Base-by-base conservation (phyloP, 2,888 invertebrate genomes). In the Drosophila formosana region DNA sequence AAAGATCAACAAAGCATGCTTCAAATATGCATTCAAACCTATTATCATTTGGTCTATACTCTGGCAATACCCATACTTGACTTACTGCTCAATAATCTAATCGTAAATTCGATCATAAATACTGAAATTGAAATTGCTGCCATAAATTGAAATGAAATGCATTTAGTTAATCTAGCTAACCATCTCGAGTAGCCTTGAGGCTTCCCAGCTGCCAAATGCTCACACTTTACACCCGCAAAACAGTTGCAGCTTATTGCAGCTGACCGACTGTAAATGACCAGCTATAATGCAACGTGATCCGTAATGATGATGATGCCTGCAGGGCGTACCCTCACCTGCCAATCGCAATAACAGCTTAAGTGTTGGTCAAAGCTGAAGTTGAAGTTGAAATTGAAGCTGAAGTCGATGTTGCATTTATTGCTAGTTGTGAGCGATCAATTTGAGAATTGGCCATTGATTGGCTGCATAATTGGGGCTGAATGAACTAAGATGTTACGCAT, bases 401-500 rank as follows among this genome's bases (percentile, higher is more conserved):
- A 50, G 34, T 49, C 56, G 47, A 25, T 49, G 51, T 61, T 9
- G 25, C 53, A 62, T 71, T 76, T 73, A 69, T 26, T 34, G 68
- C 64, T 73, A 69, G 69, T 76, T 76, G 55, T 61, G 53, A 56
- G 53, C 11, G 56, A 75, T 68, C 57, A 53, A 63, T 63, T 69
- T 50, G 28, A 49, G 69, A n/a, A 45, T 63, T 58, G 63, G 43
- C 75, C n/a, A 45, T 71, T 70, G 76, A 66, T 66, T 73, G 78
- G 23, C 61, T 65, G 26, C 46, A 65, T 67, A 60, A 78, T 62
- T 62, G 74, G 66, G 39, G 70, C 63, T 55, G 66, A 70, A 61
- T 58, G 57, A 67, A 66, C 74, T 56, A 50, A 50, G 62, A 72
- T 74, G 66, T 69, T 82, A 82, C 75, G 67, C 84, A 85, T 79